These are phyloP conservation scores for Dufourea novaeangliae DNA, from an alignment of 1,140 invertebrate genomes.

Conservation along the genomic window DNA sequence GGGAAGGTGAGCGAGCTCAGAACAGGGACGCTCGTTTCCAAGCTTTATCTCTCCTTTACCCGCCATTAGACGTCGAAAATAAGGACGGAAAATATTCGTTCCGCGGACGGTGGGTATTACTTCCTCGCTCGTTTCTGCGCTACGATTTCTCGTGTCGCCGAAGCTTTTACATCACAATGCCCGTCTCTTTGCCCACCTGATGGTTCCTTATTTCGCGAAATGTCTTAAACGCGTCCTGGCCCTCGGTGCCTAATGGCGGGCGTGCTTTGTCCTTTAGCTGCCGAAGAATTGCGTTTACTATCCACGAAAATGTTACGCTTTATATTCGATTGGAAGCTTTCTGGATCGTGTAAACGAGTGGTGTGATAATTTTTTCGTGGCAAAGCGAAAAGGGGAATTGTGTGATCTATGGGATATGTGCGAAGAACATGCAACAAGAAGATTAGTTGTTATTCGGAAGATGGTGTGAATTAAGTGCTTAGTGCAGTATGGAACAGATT, in stretches of 20 bases:
- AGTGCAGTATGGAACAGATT: too few species aligned
- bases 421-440: too few species aligned
- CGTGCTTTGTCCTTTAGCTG: background rate
- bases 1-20: background rate
- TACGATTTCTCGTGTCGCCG: constrained; percentile 8
- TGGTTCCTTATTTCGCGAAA: constrained; percentile 41
- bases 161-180: constrained; percentile 44
- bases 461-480: too few species aligned
- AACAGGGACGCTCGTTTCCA: constrained; percentile 40
- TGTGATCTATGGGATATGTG: too few species aligned
- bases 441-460: too few species aligned
- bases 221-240: constrained; percentile 39
- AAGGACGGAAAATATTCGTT: constrained; percentile 55
- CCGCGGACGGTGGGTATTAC: constrained; percentile 15
- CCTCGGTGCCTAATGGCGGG: constrained; percentile 10
- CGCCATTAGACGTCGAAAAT: constrained; percentile 65
- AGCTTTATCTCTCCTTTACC: constrained; percentile 63
- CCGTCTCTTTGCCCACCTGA: constrained; percentile 1
- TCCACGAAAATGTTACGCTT: background rate
- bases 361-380: too few species aligned
- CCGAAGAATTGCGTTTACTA: background rate
- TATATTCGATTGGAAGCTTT: background rate
- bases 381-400: too few species aligned
- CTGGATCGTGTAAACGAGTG: background rate
- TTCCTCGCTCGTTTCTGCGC: constrained; percentile 17